These are phyloP conservation scores for Capitulum mitella DNA, from an alignment of 2,888 invertebrate species.

Conservation along the genomic window DNA sequence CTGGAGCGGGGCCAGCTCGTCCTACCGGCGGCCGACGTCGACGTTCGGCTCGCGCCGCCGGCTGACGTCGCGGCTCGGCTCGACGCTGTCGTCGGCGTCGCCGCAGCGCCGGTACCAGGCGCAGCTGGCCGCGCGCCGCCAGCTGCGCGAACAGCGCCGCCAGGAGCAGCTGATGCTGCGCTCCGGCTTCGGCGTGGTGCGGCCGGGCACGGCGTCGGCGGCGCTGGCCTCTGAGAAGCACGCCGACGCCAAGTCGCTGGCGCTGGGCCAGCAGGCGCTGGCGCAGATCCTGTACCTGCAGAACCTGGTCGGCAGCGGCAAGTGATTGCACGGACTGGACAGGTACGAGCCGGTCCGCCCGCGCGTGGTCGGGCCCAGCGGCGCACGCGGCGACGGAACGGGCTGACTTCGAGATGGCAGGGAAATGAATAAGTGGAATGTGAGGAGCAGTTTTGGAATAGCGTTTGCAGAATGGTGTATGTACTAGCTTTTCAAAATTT, in stretches of 20 bases:
- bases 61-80: neutral
- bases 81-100: neutral
- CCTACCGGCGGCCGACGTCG: neutral
- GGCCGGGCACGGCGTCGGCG: neutral
- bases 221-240: conserved; percentile 5
- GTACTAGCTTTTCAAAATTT: too few relatives aligned
- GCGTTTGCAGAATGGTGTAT: too few relatives aligned
- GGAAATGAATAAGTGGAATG: too few relatives aligned
- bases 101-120: neutral
- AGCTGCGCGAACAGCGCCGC: neutral
- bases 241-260: conserved; percentile 10
- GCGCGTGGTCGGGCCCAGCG: too few relatives aligned
- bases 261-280: conserved; percentile 13
- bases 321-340: too few relatives aligned
- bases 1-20: neutral
- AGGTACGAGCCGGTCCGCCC: too few relatives aligned
- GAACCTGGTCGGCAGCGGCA: conserved; percentile 2
- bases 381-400: too few relatives aligned
- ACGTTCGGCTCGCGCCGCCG: neutral
- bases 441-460: too few relatives aligned
- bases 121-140: neutral
- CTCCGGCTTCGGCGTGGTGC: neutral
- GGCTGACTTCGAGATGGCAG: too few relatives aligned
- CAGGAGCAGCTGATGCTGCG: neutral
- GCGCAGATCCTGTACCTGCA: conserved; percentile 7